Conservation (phyloP, 2,888 invertebrate genomes). For the Herminia tarsipennalis region DNA sequence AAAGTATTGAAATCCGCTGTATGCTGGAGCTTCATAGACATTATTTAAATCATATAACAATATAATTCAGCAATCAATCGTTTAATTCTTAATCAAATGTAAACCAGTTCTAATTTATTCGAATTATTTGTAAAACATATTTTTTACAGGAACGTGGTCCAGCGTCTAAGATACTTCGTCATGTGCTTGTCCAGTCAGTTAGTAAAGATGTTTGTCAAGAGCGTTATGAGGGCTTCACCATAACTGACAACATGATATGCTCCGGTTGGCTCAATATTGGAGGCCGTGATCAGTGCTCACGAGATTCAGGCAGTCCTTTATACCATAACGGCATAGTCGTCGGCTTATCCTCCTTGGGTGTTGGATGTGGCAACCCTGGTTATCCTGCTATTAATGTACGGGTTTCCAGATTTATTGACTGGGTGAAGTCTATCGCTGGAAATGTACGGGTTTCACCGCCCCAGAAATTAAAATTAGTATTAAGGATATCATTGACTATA, state of each 20-base stretch:
- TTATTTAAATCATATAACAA: no score
- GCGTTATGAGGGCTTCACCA: neutral
- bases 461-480: no score
- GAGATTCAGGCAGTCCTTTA: neutral
- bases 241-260: neutral
- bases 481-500: no score
- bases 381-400: neutral
- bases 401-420: neutral
- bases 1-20: no score
- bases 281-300: neutral
- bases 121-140: neutral
- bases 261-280: neutral
- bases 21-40: no score
- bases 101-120: no score
- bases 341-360: neutral
- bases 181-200: neutral
- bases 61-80: no score
- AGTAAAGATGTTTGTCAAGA: neutral
- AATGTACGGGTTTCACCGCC: no score
- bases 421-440: neutral
- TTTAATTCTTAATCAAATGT: no score
- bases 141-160: neutral
- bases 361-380: neutral
- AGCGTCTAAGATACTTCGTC: neutral
- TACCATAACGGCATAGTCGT: neutral